Evolutionary conservation across 2,797 vertebrate species (phyloP).

Genomic region (Tragopan temminckii): DNA sequence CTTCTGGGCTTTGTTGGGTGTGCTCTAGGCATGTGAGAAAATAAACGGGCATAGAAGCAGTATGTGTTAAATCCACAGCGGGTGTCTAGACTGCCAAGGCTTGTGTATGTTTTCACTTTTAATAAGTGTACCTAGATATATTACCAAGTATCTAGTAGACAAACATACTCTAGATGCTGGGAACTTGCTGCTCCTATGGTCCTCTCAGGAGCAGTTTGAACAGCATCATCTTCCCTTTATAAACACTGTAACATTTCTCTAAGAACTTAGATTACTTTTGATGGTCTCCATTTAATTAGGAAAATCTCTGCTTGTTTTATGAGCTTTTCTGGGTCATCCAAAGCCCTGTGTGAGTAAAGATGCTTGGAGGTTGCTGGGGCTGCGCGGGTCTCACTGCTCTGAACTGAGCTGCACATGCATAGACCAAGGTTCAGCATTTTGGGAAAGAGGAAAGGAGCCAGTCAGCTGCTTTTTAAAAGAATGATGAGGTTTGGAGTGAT

Average conservation of each 20-base stretch:
- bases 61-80: constrained; percentile 2
- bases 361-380: not conserved
- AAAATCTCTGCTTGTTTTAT: constrained; percentile 7
- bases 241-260: constrained; percentile 26
- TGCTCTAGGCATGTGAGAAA: constrained; percentile 41
- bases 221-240: constrained; percentile 15
- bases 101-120: constrained; percentile 28
- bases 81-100: constrained; percentile 16
- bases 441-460: not conserved
- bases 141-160: constrained; percentile 22
- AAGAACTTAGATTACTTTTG: constrained; percentile 42
- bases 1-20: constrained; percentile 4
- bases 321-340: not conserved
- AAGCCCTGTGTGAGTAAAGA: not conserved
- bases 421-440: not conserved
- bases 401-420: accelerated
- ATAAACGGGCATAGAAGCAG: constrained; percentile 29
- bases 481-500: not conserved
- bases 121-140: constrained; percentile 29
- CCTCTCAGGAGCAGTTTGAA: constrained; percentile 53
- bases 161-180: constrained; percentile 18
- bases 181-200: not conserved
- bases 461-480: not conserved
- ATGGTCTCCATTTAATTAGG: constrained; percentile 52
- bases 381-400: not conserved